phyloP scores from a whole-genome alignment of 2,888 invertebrate species.

The Petrolisthes cinctipes region DNA sequence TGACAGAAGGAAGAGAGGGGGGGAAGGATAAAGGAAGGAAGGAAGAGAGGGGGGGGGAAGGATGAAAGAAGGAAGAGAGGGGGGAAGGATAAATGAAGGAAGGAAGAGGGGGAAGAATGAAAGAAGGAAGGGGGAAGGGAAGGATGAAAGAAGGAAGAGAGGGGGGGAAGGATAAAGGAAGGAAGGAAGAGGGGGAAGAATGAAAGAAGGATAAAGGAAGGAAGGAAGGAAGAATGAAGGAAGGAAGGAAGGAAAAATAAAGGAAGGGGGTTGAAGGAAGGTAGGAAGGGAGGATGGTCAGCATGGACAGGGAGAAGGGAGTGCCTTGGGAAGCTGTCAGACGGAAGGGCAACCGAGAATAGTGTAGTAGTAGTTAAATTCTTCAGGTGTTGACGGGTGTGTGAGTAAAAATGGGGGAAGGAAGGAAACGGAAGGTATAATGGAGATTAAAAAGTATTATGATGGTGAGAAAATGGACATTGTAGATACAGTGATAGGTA shows the following conservation, averaged over 20 bases:
- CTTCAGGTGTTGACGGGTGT: too few relatives aligned
- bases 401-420: neutral
- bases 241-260: neutral
- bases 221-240: neutral
- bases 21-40: neutral
- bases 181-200: neutral
- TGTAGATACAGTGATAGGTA: neutral
- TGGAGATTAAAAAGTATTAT: neutral
- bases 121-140: neutral
- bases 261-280: neutral
- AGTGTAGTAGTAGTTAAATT: too few relatives aligned
- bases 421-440: neutral
- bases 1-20: neutral
- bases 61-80: too few relatives aligned
- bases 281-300: neutral
- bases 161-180: neutral
- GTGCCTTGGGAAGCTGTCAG: too few relatives aligned
- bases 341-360: too few relatives aligned
- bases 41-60: neutral
- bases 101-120: neutral
- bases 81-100: neutral
- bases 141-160: constrained; percentile 4
- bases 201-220: neutral
- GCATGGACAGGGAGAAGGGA: neutral
- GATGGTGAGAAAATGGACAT: neutral